Conservation (phyloP, 1,140 invertebrate species). For the Battus philenor region DNA sequence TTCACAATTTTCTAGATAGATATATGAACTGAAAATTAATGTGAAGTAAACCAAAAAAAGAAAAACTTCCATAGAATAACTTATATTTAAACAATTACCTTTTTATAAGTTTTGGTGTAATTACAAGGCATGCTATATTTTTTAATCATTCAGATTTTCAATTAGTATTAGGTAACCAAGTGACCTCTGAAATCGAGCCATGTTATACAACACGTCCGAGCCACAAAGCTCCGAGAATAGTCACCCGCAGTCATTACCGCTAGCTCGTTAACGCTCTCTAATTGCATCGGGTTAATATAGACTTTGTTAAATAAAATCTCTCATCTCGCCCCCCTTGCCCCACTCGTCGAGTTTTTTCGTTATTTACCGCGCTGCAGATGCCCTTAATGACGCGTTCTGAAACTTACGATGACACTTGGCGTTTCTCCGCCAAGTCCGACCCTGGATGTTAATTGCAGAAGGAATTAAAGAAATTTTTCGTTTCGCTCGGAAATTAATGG, state of each 20-base stretch:
- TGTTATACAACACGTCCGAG: constrained; percentile 26
- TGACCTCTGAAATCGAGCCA: constrained; percentile 17
- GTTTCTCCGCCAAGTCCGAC: constrained; percentile 41
- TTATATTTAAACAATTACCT: too few relatives aligned
- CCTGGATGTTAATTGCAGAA: constrained; percentile 62
- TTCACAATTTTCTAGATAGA: too few relatives aligned
- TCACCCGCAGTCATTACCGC: constrained; percentile 62
- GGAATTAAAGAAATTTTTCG: constrained; percentile 69
- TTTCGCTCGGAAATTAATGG: constrained; percentile 50
- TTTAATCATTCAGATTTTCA: not conserved
- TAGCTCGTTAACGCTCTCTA: constrained; percentile 72
- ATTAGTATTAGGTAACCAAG: constrained; percentile 23
- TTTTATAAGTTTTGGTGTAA: too few relatives aligned
- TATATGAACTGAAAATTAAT: too few relatives aligned
- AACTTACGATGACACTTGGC: constrained; percentile 75
- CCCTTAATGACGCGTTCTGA: constrained; percentile 73
- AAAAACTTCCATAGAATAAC: too few relatives aligned
- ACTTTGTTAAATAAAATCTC: constrained; percentile 76
- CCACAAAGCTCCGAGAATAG: constrained; percentile 41
- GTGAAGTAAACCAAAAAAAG: too few relatives aligned
- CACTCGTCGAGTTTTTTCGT: constrained; percentile 56
- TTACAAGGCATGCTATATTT: too few relatives aligned
- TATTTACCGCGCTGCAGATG: constrained; percentile 73
- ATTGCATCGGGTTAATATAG: constrained; percentile 75
- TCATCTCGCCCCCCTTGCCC: constrained; percentile 41